Conservation (phyloP, 2,113 vertebrate species). For the Melanotaenia duboulayi region DNA sequence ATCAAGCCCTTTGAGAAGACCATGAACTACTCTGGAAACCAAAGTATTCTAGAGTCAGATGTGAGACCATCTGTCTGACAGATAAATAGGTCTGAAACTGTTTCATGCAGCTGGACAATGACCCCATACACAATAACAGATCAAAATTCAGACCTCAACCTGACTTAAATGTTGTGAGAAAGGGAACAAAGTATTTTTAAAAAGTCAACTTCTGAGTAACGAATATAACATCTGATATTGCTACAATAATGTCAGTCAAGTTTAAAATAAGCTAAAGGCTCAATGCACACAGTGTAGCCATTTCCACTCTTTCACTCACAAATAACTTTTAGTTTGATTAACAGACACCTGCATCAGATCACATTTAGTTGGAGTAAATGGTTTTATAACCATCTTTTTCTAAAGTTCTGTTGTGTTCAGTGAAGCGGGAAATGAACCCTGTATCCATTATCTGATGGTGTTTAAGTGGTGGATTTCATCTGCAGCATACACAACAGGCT, state of each 20-base stretch:
- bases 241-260: too few species aligned
- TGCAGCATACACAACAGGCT: constrained; percentile 19
- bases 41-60: too few species aligned
- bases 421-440: constrained; percentile 64
- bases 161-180: too few species aligned
- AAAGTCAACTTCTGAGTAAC: too few species aligned
- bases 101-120: too few species aligned
- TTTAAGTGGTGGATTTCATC: constrained; percentile 42
- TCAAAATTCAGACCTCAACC: background rate
- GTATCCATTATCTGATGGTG: constrained; percentile 44
- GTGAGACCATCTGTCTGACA: too few species aligned
- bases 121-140: background rate
- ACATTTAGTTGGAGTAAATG: constrained; percentile 13
- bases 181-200: too few species aligned
- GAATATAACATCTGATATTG: background rate
- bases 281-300: background rate
- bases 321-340: constrained; percentile 22
- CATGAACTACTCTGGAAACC: too few species aligned
- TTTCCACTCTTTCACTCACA: background rate
- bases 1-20: too few species aligned
- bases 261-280: background rate
- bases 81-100: too few species aligned
- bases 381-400: constrained; percentile 12
- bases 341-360: constrained; percentile 21
- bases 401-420: constrained; percentile 9